Evolutionary conservation across 2,113 vertebrate species (phyloP).

Genomic region (Lophius piscatorius): DNA sequence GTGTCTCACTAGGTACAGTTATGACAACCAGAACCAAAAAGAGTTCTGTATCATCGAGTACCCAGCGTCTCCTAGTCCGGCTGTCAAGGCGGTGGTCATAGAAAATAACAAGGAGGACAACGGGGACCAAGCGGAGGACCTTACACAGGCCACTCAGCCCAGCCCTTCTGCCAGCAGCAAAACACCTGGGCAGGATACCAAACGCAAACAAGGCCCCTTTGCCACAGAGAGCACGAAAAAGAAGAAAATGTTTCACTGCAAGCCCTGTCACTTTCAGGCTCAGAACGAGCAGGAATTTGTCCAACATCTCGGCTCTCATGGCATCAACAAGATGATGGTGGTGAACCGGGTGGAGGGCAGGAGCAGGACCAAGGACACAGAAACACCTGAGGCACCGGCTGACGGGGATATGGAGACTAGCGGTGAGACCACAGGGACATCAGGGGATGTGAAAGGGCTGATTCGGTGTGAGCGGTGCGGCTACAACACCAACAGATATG

Average conservation of each 20-base stretch:
- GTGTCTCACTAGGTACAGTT: slow-evolving; percentile 66
- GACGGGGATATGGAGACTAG: slow-evolving; percentile 56
- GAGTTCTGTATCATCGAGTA: slow-evolving; percentile 59
- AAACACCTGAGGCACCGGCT: slow-evolving; percentile 33
- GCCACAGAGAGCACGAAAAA: slow-evolving; percentile 79
- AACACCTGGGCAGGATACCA: slow-evolving; percentile 14
- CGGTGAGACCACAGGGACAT: slow-evolving; percentile 16
- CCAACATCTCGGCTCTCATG: slow-evolving; percentile 90
- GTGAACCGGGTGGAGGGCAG: slow-evolving; percentile 87
- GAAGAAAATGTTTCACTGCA: slow-evolving; percentile 94
- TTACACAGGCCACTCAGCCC: slow-evolving; percentile 13
- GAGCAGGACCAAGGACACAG: slow-evolving; percentile 74
- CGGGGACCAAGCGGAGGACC: slow-evolving; percentile 36
- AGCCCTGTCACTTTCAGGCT: slow-evolving; percentile 92
- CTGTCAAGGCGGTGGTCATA: accelerated
- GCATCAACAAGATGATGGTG: slow-evolving; percentile 91
- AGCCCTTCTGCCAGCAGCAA: slow-evolving; percentile 20
- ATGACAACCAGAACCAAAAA: slow-evolving; percentile 58
- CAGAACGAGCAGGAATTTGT: slow-evolving; percentile 93
- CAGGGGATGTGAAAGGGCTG: slow-evolving; percentile 88
- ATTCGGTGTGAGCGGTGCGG: slow-evolving; percentile 96
- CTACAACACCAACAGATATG: slow-evolving; percentile 97
- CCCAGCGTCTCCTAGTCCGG: slow-evolving; percentile 30
- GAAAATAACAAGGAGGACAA: not conserved
- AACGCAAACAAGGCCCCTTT: slow-evolving; percentile 62